These are phyloP conservation scores for Halcyon badia DNA, from an alignment of 2,797 vertebrate genomes.

Conservation along the genomic window DNA sequence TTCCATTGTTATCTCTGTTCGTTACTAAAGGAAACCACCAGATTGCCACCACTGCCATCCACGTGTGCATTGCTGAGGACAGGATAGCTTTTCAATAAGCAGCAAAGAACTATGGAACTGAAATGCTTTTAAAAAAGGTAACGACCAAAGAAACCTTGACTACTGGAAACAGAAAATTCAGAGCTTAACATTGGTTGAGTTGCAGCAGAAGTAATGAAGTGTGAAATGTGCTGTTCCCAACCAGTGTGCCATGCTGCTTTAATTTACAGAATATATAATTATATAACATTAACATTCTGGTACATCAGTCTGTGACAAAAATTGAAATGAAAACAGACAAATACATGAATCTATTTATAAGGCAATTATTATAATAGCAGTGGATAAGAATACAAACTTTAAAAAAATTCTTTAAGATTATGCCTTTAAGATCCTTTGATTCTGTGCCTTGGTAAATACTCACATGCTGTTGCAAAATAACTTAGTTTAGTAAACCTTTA, in stretches of 20 bases:
- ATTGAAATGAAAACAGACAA: conserved; percentile 73
- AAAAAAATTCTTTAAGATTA: conserved; percentile 43
- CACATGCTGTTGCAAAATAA: background rate
- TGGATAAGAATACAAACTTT: conserved; percentile 36
- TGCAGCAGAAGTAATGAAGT: conserved; percentile 71
- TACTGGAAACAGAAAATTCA: conserved; percentile 27
- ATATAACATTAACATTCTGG: conserved; percentile 76
- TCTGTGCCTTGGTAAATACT: conserved; percentile 12
- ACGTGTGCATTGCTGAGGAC: fast-evolving
- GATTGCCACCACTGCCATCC: background rate
- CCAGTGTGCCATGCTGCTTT: conserved; percentile 69
- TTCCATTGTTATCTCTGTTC: background rate
- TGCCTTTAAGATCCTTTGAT: background rate
- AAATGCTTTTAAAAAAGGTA: background rate
- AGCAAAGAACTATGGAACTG: background rate
- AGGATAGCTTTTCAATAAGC: background rate
- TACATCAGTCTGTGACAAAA: conserved; percentile 68
- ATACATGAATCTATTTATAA: conserved; percentile 51
- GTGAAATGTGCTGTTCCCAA: conserved; percentile 75
- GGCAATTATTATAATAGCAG: conserved; percentile 23
- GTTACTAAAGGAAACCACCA: background rate
- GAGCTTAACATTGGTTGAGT: conserved; percentile 45
- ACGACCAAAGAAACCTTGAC: background rate
- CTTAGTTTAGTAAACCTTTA: background rate
- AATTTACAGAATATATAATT: conserved; percentile 79